These are phyloP conservation scores for Hippocampus barbouri DNA, from an alignment of 2,113 vertebrate species.

Conservation along the genomic window DNA sequence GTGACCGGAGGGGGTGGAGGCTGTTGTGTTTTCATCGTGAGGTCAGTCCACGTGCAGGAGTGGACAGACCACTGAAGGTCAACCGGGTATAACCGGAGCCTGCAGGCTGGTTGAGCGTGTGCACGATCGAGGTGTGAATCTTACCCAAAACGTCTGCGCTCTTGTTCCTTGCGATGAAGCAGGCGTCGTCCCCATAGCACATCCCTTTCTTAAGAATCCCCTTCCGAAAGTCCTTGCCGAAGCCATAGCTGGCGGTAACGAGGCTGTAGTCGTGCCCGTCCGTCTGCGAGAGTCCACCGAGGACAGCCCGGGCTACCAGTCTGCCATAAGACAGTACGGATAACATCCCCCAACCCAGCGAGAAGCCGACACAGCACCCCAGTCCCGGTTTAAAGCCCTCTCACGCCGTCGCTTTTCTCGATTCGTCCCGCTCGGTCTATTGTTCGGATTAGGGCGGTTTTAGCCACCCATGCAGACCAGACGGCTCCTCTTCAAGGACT, in stretches of 20 bases:
- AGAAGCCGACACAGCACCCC: conserved; percentile 24
- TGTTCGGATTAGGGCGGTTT: conserved; percentile 26
- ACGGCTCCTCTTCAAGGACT: conserved; percentile 12
- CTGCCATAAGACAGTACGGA: conserved; percentile 96
- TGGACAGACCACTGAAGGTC: conserved; percentile 57
- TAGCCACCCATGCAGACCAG: conserved; percentile 48
- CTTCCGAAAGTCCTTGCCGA: conserved; percentile 99
- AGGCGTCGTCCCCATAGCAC: conserved; percentile 98
- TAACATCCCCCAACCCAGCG: conserved; percentile 78
- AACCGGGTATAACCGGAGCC: conserved; percentile 16
- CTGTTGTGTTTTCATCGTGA: conserved; percentile 53
- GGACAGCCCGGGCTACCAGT: conserved; percentile 94
- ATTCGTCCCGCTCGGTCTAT: conserved; percentile 16
- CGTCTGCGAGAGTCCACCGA: conserved; percentile 94
- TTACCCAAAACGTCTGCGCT: conserved; percentile 92
- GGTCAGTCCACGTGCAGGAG: conserved; percentile 48
- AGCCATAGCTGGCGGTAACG: conserved; percentile 93
- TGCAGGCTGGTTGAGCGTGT: not conserved
- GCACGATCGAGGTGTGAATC: conserved; percentile 16
- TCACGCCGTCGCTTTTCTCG: conserved; percentile 9
- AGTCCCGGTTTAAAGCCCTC: conserved; percentile 13
- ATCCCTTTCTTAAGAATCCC: conserved; percentile 97
- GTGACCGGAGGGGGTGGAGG: conserved; percentile 6
- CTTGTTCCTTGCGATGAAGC: conserved; percentile 88
- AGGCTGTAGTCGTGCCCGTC: conserved; percentile 93